Evolutionary conservation across 1,140 invertebrate genomes (phyloP).

Genomic region (Trissolcus basalis): DNA sequence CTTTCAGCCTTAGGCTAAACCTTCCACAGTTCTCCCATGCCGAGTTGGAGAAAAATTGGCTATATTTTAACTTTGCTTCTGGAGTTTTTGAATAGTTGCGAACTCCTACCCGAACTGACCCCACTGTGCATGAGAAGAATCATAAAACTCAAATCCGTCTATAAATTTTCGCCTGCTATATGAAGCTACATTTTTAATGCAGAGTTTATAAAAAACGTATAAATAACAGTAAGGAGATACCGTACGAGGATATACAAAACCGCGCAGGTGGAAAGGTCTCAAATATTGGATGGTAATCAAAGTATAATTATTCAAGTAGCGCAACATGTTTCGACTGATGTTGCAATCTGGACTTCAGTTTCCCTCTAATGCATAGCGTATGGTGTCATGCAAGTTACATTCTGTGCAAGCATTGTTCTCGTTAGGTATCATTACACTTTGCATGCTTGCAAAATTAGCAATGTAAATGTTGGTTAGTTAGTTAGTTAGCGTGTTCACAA

Average conservation of each 20-base stretch:
- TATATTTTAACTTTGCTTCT: conserved; percentile 42
- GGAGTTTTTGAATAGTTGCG: conserved; percentile 52
- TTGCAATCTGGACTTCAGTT: conserved; percentile 45
- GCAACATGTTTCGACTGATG: conserved; percentile 25
- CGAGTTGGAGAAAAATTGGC: conserved; percentile 49
- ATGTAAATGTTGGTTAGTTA: conserved; percentile 76
- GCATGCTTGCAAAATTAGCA: conserved; percentile 73
- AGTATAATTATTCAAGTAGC: conserved; percentile 21
- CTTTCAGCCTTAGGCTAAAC: conserved; percentile 56
- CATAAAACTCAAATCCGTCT: conserved; percentile 23
- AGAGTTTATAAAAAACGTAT: too few relatives aligned
- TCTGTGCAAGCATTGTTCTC: conserved; percentile 70
- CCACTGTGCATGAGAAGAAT: conserved; percentile 35
- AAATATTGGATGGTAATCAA: conserved; percentile 17
- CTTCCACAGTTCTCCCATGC: conserved; percentile 51
- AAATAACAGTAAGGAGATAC: too few relatives aligned
- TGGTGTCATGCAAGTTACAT: conserved; percentile 56
- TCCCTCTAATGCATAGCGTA: conserved; percentile 36
- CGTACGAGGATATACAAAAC: too few relatives aligned
- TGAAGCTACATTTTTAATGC: neutral
- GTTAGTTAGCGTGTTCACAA: conserved; percentile 73
- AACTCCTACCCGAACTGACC: conserved; percentile 15
- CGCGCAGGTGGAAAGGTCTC: neutral
- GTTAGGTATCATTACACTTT: conserved; percentile 71
- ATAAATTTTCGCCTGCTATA: conserved; percentile 8